Evolutionary conservation across 2,888 invertebrate genomes (phyloP), one percentile per base, ranked within the genome.

Genomic region (Orchesella flavescens): DNA sequence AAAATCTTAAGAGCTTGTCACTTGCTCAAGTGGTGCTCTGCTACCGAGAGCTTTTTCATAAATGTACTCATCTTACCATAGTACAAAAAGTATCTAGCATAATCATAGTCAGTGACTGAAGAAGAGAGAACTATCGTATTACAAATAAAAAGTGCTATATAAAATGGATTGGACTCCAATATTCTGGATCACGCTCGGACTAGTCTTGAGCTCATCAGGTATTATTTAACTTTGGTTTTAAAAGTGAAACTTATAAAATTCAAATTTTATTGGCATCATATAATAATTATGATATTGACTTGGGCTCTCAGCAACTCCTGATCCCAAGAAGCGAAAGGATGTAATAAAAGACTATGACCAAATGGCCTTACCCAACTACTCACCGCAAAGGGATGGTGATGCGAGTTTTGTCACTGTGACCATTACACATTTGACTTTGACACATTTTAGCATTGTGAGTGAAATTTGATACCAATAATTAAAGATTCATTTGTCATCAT

Each of bases 361-460:
- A 61, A 21, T 86, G 43, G 86, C 88, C 10, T 59, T 87, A 17
- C 88, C 88, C 9, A 87, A 78, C 76, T 84, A 77, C 49, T 59
- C 55, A 1, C 12, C 61, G 2, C 21, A 69, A 12, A 63, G 49
- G 23, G 73, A 71, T 1, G n/a, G 63, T 7, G 59, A 53, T 19
- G 57, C 68, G 2, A 83, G 79, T 34, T 83, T 80, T 23, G 83
- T 83, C 57, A 76, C 73, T 2, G 86, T 85, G 21, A 86, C 86
- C 1, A 86, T 87, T 43, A 82, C 86, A 2, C 85, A 82, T 1
- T 34, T 88, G 59, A 86, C 85, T 10, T 24, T 87, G 44, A 87
- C 84, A 13, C 86, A 86, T 59, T 85, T 85, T 43, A 86, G 55
- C 44, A 86, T 88, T 83, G 88, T 88, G 79, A 87, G 86, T 55